phyloP scores from a whole-genome alignment of 2,888 invertebrate species.

The Mycalesis mineus region DNA sequence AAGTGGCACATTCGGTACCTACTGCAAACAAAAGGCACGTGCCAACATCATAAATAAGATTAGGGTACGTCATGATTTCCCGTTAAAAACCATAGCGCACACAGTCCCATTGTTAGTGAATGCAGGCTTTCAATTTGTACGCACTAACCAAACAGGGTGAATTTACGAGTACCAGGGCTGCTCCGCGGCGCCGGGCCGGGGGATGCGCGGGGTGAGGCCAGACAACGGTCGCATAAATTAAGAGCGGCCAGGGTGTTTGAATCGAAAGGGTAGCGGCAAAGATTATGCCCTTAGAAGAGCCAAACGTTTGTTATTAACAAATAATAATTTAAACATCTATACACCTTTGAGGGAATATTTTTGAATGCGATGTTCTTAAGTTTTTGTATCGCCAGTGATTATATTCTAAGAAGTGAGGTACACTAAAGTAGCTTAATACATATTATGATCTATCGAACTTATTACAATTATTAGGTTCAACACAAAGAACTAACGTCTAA shows the following conservation, averaged over 20 bases:
- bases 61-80: conserved; percentile 50
- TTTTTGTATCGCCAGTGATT: no score
- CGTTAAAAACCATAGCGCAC: conserved; percentile 42
- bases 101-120: conserved; percentile 39
- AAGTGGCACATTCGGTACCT: conserved; percentile 12
- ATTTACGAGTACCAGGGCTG: conserved; percentile 46
- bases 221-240: conserved; percentile 67
- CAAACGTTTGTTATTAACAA: neutral
- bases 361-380: no score
- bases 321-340: no score
- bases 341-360: no score
- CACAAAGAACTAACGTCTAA: no score
- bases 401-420: no score
- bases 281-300: conserved; percentile 32
- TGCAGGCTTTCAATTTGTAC: conserved; percentile 64
- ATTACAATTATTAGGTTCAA: no score
- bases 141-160: conserved; percentile 40
- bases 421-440: no score
- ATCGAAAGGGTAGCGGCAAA: conserved; percentile 46
- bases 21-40: conserved; percentile 46
- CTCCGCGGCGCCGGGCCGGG: conserved; percentile 28
- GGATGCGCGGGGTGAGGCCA: conserved; percentile 38
- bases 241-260: conserved; percentile 42
- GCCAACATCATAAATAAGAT: conserved; percentile 67
- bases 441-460: no score